A percentile compares a stretch with the other conserved stretches of the same genome.
Evolutionary conservation across 2,797 vertebrate species (phyloP).

Genomic region (Sebastes goodei): DNA sequence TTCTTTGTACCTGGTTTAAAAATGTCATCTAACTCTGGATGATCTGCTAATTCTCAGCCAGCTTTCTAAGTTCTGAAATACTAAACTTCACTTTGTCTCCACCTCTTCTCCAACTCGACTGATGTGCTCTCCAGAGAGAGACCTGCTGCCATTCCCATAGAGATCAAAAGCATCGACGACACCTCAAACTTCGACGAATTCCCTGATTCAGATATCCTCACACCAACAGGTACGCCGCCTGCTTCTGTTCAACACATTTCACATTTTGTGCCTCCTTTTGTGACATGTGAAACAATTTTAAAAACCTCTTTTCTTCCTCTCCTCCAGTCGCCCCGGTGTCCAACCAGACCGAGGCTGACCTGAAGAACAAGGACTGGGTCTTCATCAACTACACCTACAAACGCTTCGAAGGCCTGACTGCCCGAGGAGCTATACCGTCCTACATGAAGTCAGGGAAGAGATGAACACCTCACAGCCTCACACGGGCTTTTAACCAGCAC

Average conservation of each 20-base stretch:
- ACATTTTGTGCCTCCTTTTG: neutral
- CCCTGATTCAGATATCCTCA: conserved; percentile 97
- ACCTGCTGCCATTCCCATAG: conserved; percentile 95
- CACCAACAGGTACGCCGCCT: conserved; percentile 87
- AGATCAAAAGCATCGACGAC: conserved; percentile 99
- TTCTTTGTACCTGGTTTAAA: neutral
- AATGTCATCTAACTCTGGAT: neutral
- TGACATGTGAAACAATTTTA: neutral
- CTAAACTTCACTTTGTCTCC: neutral
- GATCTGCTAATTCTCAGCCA: neutral
- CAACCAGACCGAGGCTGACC: conserved; percentile 91
- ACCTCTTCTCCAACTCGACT: neutral
- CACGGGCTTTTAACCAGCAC: conserved; percentile 1
- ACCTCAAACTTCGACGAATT: conserved; percentile 99
- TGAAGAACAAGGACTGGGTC: conserved; percentile 99
- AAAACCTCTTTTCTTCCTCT: neutral
- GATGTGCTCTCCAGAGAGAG: conserved; percentile 84
- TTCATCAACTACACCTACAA: conserved; percentile 99
- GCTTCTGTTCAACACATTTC: accelerated
- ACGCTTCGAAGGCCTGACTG: conserved; percentile 95
- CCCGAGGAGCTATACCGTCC: conserved; percentile 94
- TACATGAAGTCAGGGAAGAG: conserved; percentile 95
- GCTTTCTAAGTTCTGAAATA: neutral
- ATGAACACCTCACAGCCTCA: conserved; percentile 44
- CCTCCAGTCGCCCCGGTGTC: conserved; percentile 78